Evolutionary conservation across 2,888 invertebrate genomes (phyloP).

Genomic region (Drosophila peninsularis): DNA sequence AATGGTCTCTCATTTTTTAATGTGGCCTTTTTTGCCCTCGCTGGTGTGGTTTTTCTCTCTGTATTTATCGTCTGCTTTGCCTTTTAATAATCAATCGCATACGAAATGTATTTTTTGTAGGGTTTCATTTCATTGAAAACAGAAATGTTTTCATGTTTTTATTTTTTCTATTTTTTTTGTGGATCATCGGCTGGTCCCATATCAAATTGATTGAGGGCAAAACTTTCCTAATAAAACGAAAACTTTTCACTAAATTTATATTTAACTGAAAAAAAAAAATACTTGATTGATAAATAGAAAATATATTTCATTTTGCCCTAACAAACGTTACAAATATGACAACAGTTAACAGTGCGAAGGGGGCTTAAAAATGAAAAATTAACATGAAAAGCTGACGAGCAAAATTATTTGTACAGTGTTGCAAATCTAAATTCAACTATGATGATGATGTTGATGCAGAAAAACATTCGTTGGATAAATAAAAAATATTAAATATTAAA

Average conservation of each 20-base stretch:
- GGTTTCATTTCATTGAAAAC: constrained; percentile 41
- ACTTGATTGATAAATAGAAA: constrained; percentile 29
- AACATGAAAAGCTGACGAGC: background rate
- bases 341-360: background rate
- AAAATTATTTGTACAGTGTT: background rate
- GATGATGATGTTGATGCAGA: too few species aligned
- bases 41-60: constrained; percentile 3
- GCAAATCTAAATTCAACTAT: background rate
- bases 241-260: constrained; percentile 27
- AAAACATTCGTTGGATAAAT: too few species aligned
- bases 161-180: constrained; percentile 28
- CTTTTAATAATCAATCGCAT: constrained; percentile 56
- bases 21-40: constrained; percentile 42
- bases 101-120: constrained; percentile 44
- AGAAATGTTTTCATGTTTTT: constrained; percentile 35
- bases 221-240: constrained; percentile 8
- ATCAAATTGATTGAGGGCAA: constrained; percentile 53
- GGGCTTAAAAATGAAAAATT: background rate
- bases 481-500: too few species aligned
- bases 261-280: constrained; percentile 29
- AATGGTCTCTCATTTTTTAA: constrained; percentile 71
- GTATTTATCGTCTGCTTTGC: constrained; percentile 26
- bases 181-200: constrained; percentile 32
- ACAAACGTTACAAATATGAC: background rate
- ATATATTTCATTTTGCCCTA: background rate